Percentiles rank a stretch among this genome's conserved stretches.
Evolutionary conservation across 2,113 vertebrate species (phyloP).

Genomic region (Cyanoramphus novaezelandiae): DNA sequence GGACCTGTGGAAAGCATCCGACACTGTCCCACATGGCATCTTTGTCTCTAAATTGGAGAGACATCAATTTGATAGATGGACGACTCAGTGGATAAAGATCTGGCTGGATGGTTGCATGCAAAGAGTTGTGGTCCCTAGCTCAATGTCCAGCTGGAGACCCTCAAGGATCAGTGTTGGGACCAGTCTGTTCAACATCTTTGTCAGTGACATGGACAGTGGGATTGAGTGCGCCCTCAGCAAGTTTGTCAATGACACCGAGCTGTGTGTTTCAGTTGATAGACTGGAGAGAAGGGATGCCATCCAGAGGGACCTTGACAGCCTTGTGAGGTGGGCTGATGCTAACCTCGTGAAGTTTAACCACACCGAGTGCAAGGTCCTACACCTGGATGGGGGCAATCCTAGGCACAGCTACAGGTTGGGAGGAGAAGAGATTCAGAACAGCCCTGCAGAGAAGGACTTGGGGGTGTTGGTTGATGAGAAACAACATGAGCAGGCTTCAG

Average conservation of each 20-base stretch:
- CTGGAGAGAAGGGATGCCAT: too few species aligned
- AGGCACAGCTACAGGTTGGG: background rate
- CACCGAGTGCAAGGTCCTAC: too few species aligned
- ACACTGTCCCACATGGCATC: background rate
- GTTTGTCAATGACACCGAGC: too few species aligned
- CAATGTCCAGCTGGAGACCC: background rate
- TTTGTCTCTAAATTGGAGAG: background rate
- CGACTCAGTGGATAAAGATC: background rate
- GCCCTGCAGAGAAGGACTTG: background rate
- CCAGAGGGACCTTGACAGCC: too few species aligned
- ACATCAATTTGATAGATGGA: background rate
- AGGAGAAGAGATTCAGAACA: background rate
- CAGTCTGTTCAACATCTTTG: background rate
- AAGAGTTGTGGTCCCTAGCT: background rate
- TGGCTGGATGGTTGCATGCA: background rate
- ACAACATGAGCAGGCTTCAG: background rate
- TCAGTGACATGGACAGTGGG: too few species aligned
- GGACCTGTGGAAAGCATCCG: background rate
- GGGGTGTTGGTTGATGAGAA: background rate
- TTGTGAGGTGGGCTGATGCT: too few species aligned
- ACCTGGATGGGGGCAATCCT: background rate
- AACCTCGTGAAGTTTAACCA: too few species aligned
- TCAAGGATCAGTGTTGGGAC: background rate
- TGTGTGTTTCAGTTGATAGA: too few species aligned
- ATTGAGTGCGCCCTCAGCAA: too few species aligned